Percentiles rank a stretch among this genome's conserved stretches.
phyloP scores from a whole-genome alignment of 2,797 vertebrate species.

The Pipistrellus pygmaeus region DNA sequence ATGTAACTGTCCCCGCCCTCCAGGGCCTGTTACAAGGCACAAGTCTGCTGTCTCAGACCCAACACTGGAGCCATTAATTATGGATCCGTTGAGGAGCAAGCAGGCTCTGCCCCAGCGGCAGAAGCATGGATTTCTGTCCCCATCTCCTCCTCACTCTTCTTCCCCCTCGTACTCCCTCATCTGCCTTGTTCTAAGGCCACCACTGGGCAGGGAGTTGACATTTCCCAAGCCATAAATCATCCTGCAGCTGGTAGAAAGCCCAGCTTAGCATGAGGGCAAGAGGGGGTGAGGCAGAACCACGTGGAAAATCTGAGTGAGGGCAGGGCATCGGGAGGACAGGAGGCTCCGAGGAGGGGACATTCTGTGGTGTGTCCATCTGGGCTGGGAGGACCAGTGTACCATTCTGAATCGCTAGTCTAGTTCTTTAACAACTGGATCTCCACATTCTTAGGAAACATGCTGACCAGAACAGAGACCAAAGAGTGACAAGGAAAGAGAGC shows the following conservation, averaged over 20 bases:
- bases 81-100: constrained; percentile 47
- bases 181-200: not conserved
- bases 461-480: not conserved
- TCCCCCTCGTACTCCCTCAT: constrained; percentile 32
- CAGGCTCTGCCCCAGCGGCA: rapidly evolving
- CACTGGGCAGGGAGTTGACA: not conserved
- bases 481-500: not conserved
- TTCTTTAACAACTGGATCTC: not conserved
- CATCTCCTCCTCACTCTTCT: constrained; percentile 64
- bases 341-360: not conserved
- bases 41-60: constrained; percentile 54
- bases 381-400: no score
- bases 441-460: not conserved
- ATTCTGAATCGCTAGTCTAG: not conserved
- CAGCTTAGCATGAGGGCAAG: not conserved
- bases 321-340: not conserved
- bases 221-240: constrained; percentile 69
- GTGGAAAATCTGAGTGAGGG: not conserved
- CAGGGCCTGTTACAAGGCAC: constrained; percentile 67
- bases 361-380: not conserved
- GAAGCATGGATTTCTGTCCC: not conserved
- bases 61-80: constrained; percentile 78
- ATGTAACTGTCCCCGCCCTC: constrained; percentile 72
- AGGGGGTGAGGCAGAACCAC: not conserved
- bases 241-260: constrained; percentile 49